A percentile compares a stretch with the other conserved stretches of the same genome.
Evolutionary conservation across 2,113 vertebrate species (phyloP).

Genomic region (Bujurquina vittata): DNA sequence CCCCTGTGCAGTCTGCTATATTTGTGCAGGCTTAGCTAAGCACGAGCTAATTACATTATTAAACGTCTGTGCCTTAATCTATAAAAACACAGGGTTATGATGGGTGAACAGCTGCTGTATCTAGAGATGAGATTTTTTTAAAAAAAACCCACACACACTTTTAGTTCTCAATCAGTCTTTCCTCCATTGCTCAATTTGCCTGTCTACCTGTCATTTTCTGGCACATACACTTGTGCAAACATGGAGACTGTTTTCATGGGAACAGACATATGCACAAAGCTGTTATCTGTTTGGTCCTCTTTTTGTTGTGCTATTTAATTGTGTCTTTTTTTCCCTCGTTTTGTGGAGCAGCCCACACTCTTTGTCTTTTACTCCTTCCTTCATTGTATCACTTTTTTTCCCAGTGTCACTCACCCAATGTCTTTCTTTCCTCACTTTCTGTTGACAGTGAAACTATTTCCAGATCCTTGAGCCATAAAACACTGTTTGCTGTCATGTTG

Average conservation of each 20-base stretch:
- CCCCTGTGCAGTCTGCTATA: background rate
- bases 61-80: background rate
- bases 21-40: background rate
- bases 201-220: slow-evolving; percentile 1
- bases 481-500: slow-evolving; percentile 30
- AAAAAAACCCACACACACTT: background rate
- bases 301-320: background rate
- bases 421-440: background rate
- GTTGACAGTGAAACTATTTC: slow-evolving; percentile 43
- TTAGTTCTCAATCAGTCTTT: background rate
- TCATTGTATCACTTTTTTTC: slow-evolving; percentile 6
- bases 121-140: background rate
- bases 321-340: background rate
- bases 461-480: slow-evolving; percentile 17
- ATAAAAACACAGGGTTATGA: background rate
- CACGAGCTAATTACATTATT: background rate
- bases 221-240: background rate
- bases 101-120: slow-evolving; percentile 17
- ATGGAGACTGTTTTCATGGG: background rate
- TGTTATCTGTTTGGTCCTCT: background rate
- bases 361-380: background rate
- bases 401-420: background rate
- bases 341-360: background rate
- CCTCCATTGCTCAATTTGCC: background rate
- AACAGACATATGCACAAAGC: slow-evolving; percentile 14